Evolutionary conservation across 2,888 invertebrate species (phyloP).

Genomic region (Clivina fossor): DNA sequence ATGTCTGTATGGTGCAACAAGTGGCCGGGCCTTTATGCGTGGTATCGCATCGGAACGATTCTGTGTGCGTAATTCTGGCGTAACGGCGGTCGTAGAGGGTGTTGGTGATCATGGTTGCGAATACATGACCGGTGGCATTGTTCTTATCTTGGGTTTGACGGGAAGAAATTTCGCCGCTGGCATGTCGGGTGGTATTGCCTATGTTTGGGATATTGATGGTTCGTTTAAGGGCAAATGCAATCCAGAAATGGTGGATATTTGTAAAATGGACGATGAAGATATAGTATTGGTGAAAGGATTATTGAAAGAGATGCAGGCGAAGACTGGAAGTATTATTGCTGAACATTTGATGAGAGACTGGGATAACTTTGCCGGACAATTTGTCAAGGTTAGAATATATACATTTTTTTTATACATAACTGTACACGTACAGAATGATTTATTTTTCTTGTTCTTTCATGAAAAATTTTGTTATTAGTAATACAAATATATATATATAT

Average conservation of each 20-base stretch:
- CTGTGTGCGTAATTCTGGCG: slow-evolving; percentile 97
- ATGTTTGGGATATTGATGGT: slow-evolving; percentile 87
- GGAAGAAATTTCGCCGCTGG: slow-evolving; percentile 99
- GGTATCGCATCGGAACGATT: slow-evolving; percentile 97
- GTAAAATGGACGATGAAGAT: slow-evolving; percentile 78
- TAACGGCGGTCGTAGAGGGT: slow-evolving; percentile 93
- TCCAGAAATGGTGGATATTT: slow-evolving; percentile 90
- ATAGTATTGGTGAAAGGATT: slow-evolving; percentile 72
- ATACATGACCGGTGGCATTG: slow-evolving; percentile 97
- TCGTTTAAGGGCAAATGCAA: slow-evolving; percentile 88
- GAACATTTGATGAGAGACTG: slow-evolving; percentile 68
- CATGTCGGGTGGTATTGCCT: slow-evolving; percentile 95
- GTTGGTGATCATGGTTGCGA: slow-evolving; percentile 99
- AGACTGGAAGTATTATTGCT: slow-evolving; percentile 84
- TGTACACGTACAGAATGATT: too few relatives aligned
- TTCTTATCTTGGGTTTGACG: slow-evolving; percentile 89
- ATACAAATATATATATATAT: too few relatives aligned
- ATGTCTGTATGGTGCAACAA: slow-evolving; percentile 95
- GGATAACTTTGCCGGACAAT: slow-evolving; percentile 80
- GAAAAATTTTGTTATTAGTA: too few relatives aligned
- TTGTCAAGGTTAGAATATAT: too few relatives aligned
- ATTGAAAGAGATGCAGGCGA: slow-evolving; percentile 80
- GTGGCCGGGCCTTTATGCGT: slow-evolving; percentile 85
- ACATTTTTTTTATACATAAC: too few relatives aligned
- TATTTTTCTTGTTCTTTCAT: too few relatives aligned